These are phyloP conservation scores for Enhydra lutris DNA, from an alignment of 2,113 vertebrate species.

Conservation along the genomic window DNA sequence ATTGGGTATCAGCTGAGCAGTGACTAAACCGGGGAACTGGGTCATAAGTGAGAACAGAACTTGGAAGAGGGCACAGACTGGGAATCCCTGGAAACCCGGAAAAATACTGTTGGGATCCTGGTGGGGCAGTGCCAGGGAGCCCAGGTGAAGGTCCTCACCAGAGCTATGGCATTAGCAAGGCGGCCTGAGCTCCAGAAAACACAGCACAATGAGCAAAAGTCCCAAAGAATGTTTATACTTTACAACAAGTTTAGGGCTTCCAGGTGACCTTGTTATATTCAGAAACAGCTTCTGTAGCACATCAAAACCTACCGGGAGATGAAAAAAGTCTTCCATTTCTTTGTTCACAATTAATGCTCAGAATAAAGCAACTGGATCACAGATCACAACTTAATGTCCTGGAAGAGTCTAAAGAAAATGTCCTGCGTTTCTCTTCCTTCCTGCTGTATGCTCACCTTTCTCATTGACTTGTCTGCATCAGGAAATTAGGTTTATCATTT, in stretches of 20 bases:
- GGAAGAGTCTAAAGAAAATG: background rate
- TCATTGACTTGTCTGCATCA: background rate
- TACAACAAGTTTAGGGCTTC: background rate
- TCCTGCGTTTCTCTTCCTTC: background rate
- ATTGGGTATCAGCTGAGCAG: background rate
- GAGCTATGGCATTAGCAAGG: background rate
- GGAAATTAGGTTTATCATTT: background rate
- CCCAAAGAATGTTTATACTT: background rate
- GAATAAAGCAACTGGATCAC: background rate
- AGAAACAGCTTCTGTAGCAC: background rate
- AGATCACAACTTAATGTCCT: background rate
- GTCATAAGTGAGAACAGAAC: background rate
- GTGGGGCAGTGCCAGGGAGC: too few species aligned
- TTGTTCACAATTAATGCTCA: background rate
- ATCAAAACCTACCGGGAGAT: background rate
- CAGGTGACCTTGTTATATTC: background rate
- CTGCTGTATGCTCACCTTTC: background rate
- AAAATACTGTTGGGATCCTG: background rate
- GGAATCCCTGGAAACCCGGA: background rate
- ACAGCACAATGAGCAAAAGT: background rate
- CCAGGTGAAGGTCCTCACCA: background rate
- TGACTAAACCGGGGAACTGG: background rate
- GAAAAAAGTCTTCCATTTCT: background rate
- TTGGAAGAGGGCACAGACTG: background rate
- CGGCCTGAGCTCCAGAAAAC: background rate